A percentile compares a stretch with the other conserved stretches of the same genome.
Evolutionary conservation across 2,888 invertebrate species (phyloP).

Genomic region (Papilio protenor): DNA sequence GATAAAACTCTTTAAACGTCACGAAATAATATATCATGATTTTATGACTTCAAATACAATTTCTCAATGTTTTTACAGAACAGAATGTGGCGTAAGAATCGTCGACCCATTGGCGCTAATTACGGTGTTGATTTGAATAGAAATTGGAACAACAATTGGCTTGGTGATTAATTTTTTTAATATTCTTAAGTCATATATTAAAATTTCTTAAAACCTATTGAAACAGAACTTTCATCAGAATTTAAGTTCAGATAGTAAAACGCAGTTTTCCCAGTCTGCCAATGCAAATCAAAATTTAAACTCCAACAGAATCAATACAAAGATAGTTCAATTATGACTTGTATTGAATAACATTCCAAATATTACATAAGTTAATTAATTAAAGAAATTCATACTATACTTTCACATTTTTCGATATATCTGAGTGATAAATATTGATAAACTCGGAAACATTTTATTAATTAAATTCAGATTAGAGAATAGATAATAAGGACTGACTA

Average conservation of each 20-base stretch:
- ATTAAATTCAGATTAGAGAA: background rate
- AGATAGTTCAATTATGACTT: too few relatives aligned
- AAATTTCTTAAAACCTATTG: too few relatives aligned
- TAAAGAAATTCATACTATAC: background rate
- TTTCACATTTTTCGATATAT: background rate
- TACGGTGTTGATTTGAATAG: slow-evolving; percentile 90
- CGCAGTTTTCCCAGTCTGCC: too few relatives aligned
- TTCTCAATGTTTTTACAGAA: slow-evolving; percentile 66
- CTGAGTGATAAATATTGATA: background rate
- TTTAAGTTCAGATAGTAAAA: too few relatives aligned
- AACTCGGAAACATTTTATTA: background rate
- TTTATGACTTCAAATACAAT: background rate
- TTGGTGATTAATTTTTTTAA: slow-evolving; percentile 65
- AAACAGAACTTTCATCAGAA: too few relatives aligned
- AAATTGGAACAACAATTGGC: slow-evolving; percentile 90
- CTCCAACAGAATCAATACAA: background rate
- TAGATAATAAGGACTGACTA: background rate
- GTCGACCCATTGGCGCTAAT: slow-evolving; percentile 79
- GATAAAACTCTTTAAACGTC: background rate
- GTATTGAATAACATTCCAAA: background rate
- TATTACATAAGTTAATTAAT: background rate
- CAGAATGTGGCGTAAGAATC: slow-evolving; percentile 88
- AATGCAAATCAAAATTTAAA: background rate
- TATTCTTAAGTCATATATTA: too few relatives aligned
- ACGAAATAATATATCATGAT: background rate